Evolutionary conservation across 2,113 vertebrate species (phyloP), one percentile per base, ranked within the genome.

Genomic region (Shinisaurus crocodilurus): DNA sequence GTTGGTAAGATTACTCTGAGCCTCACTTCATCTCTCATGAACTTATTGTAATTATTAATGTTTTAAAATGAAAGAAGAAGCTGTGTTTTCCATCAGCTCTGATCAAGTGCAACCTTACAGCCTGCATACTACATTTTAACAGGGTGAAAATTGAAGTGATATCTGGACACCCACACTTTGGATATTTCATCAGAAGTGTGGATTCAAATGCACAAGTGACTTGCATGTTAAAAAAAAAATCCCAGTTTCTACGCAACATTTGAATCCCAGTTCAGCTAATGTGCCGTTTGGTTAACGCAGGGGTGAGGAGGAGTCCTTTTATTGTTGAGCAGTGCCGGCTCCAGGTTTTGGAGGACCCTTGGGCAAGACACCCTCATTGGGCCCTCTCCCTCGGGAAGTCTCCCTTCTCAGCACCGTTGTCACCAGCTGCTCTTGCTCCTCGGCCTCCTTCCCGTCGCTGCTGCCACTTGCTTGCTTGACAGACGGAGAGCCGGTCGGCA

Each of bases 61-160:
- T 80, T 90, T 72, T 72, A 60, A 90, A 86, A 20, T 57, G 70
- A 18, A 60, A 60, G 82, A 92, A 76, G 90, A 85, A 93, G 60
- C 76, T 16, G 37, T 88, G 81, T 72, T 67, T 0, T 0, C 90
- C 88, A 27, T 77, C 82, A 83, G 3, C 23, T 92, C 88, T 79
- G 82, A 6, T 88, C 0, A 0, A 1, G 50, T 87, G 76, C 72
- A 87, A 72, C 87, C 43, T 70, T 40, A 60, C 40, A 86, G 34
- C 89, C 23, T 84, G 43, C 75, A 77, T 91, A 15, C 60, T 81
- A 91, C 54, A 65, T 74, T 40, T 89, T 13, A 83, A 48, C 82
- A 84, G 5, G 20, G n/a, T 15, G 40, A 15, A 18, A 81, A 75
- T 85, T 92, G 90, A 88, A 81, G 74, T n/a, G 37, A 86, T 4